These are phyloP conservation scores for Theretra japonica DNA, from an alignment of 2,888 invertebrate species.

Conservation along the genomic window DNA sequence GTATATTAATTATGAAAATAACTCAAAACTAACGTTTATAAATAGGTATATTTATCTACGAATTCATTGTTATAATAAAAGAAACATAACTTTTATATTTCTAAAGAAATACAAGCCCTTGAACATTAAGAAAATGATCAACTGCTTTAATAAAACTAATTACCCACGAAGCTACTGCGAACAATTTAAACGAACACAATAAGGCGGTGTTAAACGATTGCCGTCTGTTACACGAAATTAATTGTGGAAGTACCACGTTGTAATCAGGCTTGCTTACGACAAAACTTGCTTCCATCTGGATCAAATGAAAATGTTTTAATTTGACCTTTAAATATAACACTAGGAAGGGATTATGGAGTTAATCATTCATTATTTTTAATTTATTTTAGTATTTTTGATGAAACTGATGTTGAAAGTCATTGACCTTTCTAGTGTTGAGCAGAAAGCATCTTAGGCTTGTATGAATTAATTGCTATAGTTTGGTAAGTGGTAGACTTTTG, in stretches of 20 bases:
- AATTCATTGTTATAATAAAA: too few relatives aligned
- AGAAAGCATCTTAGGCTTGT: too few relatives aligned
- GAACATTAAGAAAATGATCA: background rate
- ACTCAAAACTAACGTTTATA: too few relatives aligned
- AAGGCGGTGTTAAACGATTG: constrained; percentile 1
- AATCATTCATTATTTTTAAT: background rate
- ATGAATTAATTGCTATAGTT: too few relatives aligned
- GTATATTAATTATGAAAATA: too few relatives aligned
- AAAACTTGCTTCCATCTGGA: background rate
- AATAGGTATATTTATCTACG: too few relatives aligned
- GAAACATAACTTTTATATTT: too few relatives aligned
- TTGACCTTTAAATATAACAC: background rate
- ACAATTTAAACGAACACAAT: constrained; percentile 4
- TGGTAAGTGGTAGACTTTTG: too few relatives aligned
- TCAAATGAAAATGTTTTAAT: background rate
- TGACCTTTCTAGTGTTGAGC: background rate
- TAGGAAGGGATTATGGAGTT: background rate
- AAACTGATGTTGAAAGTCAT: too few relatives aligned
- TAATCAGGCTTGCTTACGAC: background rate
- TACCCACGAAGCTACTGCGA: background rate
- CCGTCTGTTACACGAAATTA: background rate
- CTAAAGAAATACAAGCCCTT: background rate
- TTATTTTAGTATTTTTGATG: background rate
- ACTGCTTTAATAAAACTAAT: background rate
- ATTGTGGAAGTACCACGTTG: background rate